A percentile compares a stretch with the other conserved stretches of the same genome.
Conservation (phyloP, 2,888 invertebrate genomes). For the Galerucella calmariensis region DNA sequence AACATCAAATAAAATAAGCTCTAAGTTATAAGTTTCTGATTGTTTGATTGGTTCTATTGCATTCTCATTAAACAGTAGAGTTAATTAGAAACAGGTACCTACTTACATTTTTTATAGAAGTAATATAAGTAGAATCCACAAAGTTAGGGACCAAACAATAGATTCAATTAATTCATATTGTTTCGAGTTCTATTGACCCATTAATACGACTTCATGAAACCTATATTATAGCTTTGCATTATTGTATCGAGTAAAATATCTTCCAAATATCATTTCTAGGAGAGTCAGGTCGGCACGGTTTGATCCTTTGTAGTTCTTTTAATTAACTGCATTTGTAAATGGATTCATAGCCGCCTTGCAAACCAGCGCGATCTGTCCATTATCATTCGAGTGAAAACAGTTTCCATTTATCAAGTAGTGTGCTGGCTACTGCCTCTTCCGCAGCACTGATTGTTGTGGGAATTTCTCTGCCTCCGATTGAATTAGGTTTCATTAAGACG, state of each 20-base stretch:
- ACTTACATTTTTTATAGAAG: too few species aligned
- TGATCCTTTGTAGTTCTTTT: slow-evolving; percentile 49
- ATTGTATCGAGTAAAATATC: not conserved
- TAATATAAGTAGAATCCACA: too few species aligned
- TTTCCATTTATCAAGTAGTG: slow-evolving; percentile 47
- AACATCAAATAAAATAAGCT: too few species aligned
- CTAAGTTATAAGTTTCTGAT: too few species aligned
- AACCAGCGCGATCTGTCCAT: slow-evolving; percentile 49
- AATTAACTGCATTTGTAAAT: slow-evolving; percentile 56
- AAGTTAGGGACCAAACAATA: too few species aligned
- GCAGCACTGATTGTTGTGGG: slow-evolving; percentile 43
- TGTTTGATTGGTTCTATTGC: too few species aligned
- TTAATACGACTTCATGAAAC: not conserved
- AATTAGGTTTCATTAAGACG: slow-evolving; percentile 44
- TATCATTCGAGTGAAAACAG: slow-evolving; percentile 47
- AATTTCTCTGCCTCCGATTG: slow-evolving; percentile 38
- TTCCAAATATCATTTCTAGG: slow-evolving; percentile 6
- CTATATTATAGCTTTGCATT: not conserved
- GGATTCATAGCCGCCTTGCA: slow-evolving; percentile 48
- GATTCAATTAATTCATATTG: not conserved
- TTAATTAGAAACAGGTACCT: too few species aligned
- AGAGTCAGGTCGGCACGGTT: slow-evolving; percentile 36
- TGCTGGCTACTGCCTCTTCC: slow-evolving; percentile 29
- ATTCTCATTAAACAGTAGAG: too few species aligned
- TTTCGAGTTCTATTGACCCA: not conserved